These are phyloP conservation scores for Acanthurus tractus DNA, from an alignment of 2,797 vertebrate genomes.

Conservation along the genomic window DNA sequence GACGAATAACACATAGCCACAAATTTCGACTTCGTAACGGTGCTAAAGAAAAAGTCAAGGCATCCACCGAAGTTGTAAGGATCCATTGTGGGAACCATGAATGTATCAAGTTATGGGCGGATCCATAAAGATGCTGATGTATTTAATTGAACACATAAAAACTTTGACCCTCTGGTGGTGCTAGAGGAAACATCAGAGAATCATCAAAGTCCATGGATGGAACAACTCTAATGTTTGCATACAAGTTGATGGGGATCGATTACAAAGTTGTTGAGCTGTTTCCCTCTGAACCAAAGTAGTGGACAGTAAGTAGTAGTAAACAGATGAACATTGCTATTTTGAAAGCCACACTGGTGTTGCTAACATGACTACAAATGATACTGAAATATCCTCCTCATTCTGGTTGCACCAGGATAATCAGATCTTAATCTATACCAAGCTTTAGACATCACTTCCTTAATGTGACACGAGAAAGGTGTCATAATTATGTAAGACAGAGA, in stretches of 20 bases:
- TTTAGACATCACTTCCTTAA: conserved; percentile 41
- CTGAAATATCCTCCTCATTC: neutral
- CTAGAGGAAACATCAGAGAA: neutral
- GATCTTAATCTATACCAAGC: conserved; percentile 27
- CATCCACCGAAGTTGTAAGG: neutral
- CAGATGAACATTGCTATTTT: neutral
- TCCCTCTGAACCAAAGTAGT: neutral
- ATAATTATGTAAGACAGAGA: conserved; percentile 28
- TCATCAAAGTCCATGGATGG: neutral
- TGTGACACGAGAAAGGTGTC: conserved; percentile 19
- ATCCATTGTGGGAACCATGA: neutral
- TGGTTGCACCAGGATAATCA: neutral
- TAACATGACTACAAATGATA: neutral
- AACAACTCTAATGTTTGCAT: too few species aligned
- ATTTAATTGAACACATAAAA: neutral
- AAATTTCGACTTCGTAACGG: neutral
- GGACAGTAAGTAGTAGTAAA: too few species aligned
- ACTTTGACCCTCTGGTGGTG: neutral
- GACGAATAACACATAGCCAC: neutral
- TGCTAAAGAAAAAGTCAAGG: neutral
- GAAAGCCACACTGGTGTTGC: neutral
- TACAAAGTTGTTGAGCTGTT: neutral
- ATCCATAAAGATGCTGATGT: neutral
- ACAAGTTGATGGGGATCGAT: neutral
- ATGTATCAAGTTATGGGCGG: neutral